These are phyloP conservation scores for Ylistrum balloti DNA, from an alignment of 1,140 invertebrate genomes.

Conservation along the genomic window DNA sequence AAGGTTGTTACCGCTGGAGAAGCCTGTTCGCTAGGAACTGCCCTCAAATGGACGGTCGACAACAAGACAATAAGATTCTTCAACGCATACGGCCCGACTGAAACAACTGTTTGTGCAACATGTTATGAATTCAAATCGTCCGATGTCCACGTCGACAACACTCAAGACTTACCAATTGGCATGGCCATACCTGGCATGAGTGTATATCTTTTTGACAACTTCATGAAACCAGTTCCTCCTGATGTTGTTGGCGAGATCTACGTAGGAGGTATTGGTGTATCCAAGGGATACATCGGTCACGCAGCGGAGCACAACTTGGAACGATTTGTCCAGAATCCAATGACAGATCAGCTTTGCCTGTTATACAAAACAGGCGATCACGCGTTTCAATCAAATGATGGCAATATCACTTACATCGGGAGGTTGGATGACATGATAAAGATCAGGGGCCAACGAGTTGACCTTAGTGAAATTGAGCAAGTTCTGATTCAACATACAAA, in stretches of 20 bases:
- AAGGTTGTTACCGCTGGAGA: constrained; percentile 71
- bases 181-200: constrained; percentile 63
- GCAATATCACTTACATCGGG: constrained; percentile 69
- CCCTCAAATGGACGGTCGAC: constrained; percentile 67
- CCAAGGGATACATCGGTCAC: constrained; percentile 69
- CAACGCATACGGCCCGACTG: constrained; percentile 72
- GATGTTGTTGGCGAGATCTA: constrained; percentile 72
- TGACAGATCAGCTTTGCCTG: constrained; percentile 40
- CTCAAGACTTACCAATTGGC: constrained; percentile 69
- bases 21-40: constrained; percentile 67
- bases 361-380: constrained; percentile 74
- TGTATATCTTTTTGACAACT: constrained; percentile 71
- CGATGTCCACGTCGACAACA: constrained; percentile 59
- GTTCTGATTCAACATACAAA: constrained; percentile 70
- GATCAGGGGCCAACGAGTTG: constrained; percentile 69
- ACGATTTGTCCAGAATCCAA: constrained; percentile 66
- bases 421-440: constrained; percentile 72
- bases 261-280: constrained; percentile 68
- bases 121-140: constrained; percentile 62
- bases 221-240: constrained; percentile 70
- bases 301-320: constrained; percentile 61
- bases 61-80: constrained; percentile 61
- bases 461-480: constrained; percentile 72
- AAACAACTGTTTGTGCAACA: constrained; percentile 72
- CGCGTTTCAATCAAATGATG: constrained; percentile 64